Evolutionary conservation across 2,888 invertebrate genomes (phyloP).

Genomic region (Drymonia ruficornis): DNA sequence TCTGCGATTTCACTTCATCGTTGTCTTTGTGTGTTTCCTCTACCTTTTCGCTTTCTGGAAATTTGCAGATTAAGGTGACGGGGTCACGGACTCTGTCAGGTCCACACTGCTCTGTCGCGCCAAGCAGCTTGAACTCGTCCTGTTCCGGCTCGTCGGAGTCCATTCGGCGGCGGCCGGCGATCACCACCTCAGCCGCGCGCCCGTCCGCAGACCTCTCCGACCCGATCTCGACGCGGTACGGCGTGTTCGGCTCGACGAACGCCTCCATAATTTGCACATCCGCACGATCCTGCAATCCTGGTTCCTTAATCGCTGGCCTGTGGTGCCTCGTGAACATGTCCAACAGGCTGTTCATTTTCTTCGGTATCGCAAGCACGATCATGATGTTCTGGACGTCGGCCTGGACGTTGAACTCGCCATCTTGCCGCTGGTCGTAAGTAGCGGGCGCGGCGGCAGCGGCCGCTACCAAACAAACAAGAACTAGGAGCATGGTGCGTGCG

Average conservation of each 20-base stretch:
- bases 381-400: slow-evolving; percentile 91
- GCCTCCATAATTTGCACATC: slow-evolving; percentile 75
- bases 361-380: slow-evolving; percentile 86
- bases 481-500: slow-evolving; percentile 70
- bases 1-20: slow-evolving; percentile 21
- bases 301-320: slow-evolving; percentile 42
- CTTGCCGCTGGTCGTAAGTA: slow-evolving; percentile 89
- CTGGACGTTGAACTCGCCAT: slow-evolving; percentile 89
- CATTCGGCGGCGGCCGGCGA: slow-evolving; percentile 60
- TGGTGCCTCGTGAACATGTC: slow-evolving; percentile 43
- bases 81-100: slow-evolving; percentile 88
- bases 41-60: slow-evolving; percentile 6
- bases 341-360: slow-evolving; percentile 48
- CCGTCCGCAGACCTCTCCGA: slow-evolving; percentile 54
- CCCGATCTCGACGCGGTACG: slow-evolving; percentile 88
- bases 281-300: slow-evolving; percentile 65
- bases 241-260: slow-evolving; percentile 88
- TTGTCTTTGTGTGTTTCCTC: slow-evolving; percentile 15
- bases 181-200: slow-evolving; percentile 67
- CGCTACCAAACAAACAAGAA: slow-evolving; percentile 54
- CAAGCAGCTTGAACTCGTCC: slow-evolving; percentile 84
- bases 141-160: slow-evolving; percentile 53
- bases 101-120: slow-evolving; percentile 90
- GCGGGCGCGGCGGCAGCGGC: slow-evolving; percentile 58
- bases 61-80: slow-evolving; percentile 85